Conservation (phyloP, 2,113 vertebrate genomes). For the Herpetotheres cachinnans region DNA sequence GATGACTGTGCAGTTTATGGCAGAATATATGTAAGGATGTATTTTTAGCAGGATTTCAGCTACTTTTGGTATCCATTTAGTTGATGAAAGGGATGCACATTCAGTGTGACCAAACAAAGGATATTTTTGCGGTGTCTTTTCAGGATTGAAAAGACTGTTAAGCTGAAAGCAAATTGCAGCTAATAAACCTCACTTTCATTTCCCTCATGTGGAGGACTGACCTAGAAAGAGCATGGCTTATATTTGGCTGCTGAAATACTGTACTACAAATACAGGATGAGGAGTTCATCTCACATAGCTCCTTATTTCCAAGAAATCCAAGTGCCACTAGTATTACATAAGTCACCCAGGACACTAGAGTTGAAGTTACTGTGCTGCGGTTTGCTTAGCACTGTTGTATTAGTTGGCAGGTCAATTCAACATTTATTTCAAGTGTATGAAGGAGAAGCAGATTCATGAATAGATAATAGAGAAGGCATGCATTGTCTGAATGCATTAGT, state of each 20-base stretch:
- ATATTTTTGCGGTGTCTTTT: background rate
- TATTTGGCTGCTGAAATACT: background rate
- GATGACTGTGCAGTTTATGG: background rate
- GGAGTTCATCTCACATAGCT: background rate
- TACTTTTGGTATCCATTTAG: background rate
- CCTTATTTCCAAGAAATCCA: slow-evolving; percentile 32
- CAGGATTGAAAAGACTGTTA: background rate
- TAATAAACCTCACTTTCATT: background rate
- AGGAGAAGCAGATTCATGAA: slow-evolving; percentile 7
- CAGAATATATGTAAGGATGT: background rate
- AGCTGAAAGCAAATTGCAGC: background rate
- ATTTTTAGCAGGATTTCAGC: background rate
- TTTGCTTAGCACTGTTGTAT: background rate
- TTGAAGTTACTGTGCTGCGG: background rate
- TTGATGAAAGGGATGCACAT: background rate
- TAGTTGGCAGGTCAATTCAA: slow-evolving; percentile 9
- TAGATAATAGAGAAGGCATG: background rate
- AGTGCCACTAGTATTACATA: background rate
- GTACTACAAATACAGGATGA: background rate
- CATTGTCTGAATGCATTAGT: background rate
- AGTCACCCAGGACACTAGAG: background rate
- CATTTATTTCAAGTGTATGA: slow-evolving; percentile 14
- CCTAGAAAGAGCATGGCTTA: background rate
- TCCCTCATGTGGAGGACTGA: background rate
- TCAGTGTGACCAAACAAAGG: background rate